These are phyloP conservation scores for Gonioctena quinquepunctata DNA, from an alignment of 1,140 invertebrate species.

Conservation along the genomic window DNA sequence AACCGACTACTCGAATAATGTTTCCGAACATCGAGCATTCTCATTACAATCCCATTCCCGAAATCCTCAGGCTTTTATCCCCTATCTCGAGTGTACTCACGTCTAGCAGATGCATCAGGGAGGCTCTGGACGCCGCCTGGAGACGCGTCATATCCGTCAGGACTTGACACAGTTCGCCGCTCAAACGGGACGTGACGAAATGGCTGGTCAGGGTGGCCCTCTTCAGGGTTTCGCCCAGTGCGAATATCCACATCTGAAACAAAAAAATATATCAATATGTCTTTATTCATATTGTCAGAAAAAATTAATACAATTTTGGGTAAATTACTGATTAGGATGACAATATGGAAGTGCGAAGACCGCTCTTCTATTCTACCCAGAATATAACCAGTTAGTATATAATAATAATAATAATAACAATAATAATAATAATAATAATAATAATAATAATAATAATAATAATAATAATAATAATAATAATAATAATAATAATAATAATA, in stretches of 20 bases:
- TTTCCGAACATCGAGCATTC: background rate
- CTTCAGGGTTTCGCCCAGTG: slow-evolving; percentile 61
- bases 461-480: no score
- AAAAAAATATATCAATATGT: background rate
- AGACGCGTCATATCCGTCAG: slow-evolving; percentile 61
- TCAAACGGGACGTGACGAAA: slow-evolving; percentile 59
- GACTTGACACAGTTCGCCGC: slow-evolving; percentile 60
- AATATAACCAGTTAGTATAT: no score
- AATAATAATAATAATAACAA: no score
- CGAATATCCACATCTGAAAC: slow-evolving; percentile 67
- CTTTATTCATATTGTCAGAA: no score
- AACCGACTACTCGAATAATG: background rate
- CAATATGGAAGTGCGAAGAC: no score
- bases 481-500: no score
- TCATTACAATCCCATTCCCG: background rate
- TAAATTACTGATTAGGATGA: no score
- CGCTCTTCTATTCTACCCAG: no score
- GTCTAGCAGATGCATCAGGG: slow-evolving; percentile 64
- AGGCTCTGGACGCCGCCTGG: slow-evolving; percentile 54
- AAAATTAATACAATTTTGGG: no score
- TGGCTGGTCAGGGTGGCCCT: slow-evolving; percentile 58
- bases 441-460: no score
- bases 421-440: no score
- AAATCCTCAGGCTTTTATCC: background rate
- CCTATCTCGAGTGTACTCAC: slow-evolving; percentile 53